Evolutionary conservation across 2,113 vertebrate genomes (phyloP).

Genomic region (Psilopsiagon aurifrons): DNA sequence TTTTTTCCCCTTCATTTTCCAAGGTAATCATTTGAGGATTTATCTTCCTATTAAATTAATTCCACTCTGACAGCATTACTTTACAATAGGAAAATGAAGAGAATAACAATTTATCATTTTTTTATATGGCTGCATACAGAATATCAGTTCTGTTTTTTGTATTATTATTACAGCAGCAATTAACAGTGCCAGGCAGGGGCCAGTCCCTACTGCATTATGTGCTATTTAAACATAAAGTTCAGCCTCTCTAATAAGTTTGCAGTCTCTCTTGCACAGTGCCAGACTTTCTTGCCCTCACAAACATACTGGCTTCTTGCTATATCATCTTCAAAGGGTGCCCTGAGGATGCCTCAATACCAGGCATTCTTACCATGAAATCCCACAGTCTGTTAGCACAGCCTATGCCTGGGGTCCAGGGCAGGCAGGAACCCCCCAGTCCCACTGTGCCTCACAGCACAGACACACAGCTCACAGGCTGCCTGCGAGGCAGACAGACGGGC

Average conservation of each 20-base stretch:
- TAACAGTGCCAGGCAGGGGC: conserved; percentile 56
- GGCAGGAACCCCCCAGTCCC: neutral
- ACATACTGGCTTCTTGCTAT: neutral
- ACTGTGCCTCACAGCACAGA: neutral
- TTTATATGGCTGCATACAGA: conserved; percentile 26
- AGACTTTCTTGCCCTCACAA: conserved; percentile 40
- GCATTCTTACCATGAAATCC: neutral
- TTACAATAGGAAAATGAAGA: conserved; percentile 45
- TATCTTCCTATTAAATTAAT: conserved; percentile 39
- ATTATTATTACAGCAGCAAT: conserved; percentile 54
- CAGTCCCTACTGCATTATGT: conserved; percentile 54
- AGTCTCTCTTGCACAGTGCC: conserved; percentile 26
- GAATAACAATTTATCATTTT: conserved; percentile 49
- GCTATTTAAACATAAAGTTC: conserved; percentile 58
- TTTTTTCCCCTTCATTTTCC: neutral
- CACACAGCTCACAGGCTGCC: neutral
- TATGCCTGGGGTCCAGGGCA: neutral
- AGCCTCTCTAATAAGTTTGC: conserved; percentile 53
- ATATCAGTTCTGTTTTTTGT: conserved; percentile 42
- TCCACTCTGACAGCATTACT: conserved; percentile 33
- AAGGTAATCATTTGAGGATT: conserved; percentile 24
- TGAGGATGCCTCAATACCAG: neutral
- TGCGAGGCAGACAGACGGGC: accelerated
- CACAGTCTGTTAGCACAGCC: neutral
- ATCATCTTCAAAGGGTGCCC: neutral